These are phyloP conservation scores for Octopus sinensis DNA, from an alignment of 1,140 invertebrate genomes.

Conservation along the genomic window DNA sequence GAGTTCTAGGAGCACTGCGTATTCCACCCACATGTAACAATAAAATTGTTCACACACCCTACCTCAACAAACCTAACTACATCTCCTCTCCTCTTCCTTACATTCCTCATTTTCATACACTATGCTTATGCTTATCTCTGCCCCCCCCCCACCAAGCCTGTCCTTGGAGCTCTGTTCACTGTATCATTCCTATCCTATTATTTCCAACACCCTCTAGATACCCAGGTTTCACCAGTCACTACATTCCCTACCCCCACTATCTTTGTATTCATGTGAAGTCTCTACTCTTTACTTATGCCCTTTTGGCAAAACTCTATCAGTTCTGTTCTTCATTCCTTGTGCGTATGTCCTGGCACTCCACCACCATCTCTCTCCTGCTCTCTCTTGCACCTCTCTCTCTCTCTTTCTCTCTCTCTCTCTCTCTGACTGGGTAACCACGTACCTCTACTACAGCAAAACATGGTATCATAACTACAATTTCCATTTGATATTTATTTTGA, in stretches of 20 bases:
- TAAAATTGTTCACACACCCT: too few species aligned
- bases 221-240: background rate
- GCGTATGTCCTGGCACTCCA: background rate
- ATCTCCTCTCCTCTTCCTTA: background rate
- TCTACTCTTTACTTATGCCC: background rate
- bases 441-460: background rate
- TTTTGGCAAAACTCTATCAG: background rate
- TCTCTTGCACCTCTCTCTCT: background rate
- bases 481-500: too few species aligned
- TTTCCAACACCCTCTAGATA: background rate
- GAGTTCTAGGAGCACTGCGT: too few species aligned
- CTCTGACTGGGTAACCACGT: slow-evolving; percentile 6
- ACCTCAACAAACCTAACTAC: background rate
- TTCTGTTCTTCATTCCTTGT: slow-evolving; percentile 3
- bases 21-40: too few species aligned
- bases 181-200: background rate
- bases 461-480: too few species aligned
- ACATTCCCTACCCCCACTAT: background rate
- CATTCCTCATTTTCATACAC: background rate
- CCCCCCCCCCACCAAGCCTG: too few species aligned
- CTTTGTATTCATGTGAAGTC: background rate
- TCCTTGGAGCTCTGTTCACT: background rate
- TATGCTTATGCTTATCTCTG: background rate
- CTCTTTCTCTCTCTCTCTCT: slow-evolving; percentile 14
- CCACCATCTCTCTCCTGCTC: background rate